These are phyloP conservation scores for Thereva unica DNA, from an alignment of 2,888 invertebrate genomes.

Conservation along the genomic window DNA sequence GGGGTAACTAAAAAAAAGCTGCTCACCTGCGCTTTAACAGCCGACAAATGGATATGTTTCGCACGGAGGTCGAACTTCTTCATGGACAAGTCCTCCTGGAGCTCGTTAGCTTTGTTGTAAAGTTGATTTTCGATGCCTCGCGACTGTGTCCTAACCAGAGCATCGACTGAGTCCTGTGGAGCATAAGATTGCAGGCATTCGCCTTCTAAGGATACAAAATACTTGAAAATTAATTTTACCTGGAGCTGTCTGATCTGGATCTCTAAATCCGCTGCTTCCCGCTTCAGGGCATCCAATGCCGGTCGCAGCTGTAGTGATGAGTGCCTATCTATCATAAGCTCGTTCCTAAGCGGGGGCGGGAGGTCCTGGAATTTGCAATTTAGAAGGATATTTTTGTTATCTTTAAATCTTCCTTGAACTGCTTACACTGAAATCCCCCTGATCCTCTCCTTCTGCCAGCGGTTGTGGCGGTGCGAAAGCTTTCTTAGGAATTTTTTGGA, in stretches of 20 bases:
- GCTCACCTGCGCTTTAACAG: constrained; percentile 88
- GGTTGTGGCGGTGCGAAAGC: constrained; percentile 72
- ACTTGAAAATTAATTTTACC: constrained; percentile 52
- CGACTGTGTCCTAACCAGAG: constrained; percentile 78
- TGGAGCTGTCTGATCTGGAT: constrained; percentile 83
- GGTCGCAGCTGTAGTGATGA: constrained; percentile 72
- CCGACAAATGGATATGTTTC: constrained; percentile 86
- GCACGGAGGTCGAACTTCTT: constrained; percentile 92
- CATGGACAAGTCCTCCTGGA: constrained; percentile 92
- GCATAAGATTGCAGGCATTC: not conserved
- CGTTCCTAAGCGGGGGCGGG: constrained; percentile 78
- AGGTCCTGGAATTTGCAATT: constrained; percentile 62
- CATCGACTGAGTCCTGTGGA: constrained; percentile 78
- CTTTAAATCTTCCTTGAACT: not conserved
- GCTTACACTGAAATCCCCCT: constrained; percentile 60
- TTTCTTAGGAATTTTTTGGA: constrained; percentile 58
- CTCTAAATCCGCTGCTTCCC: constrained; percentile 83
- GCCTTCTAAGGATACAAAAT: too few relatives aligned
- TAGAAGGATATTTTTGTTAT: constrained; percentile 3
- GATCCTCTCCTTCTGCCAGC: constrained; percentile 60
- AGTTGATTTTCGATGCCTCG: constrained; percentile 78
- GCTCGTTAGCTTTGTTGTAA: constrained; percentile 92
- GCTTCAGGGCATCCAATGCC: constrained; percentile 76
- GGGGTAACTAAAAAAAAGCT: not conserved
- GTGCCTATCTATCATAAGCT: constrained; percentile 79